Conservation (phyloP, 2,797 vertebrate genomes). For the Chloroceryle inda region DNA sequence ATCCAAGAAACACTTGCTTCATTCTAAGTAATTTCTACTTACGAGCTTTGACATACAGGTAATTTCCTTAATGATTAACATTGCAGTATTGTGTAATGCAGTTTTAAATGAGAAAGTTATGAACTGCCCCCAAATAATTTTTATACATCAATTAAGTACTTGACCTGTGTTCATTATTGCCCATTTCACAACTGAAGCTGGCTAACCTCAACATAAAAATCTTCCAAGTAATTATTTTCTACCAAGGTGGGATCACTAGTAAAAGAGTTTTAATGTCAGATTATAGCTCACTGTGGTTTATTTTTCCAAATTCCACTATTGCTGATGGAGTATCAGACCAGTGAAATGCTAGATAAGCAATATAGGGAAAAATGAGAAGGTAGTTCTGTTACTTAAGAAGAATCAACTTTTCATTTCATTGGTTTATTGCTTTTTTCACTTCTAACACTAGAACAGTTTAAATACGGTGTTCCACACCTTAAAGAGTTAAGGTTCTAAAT, state of each 20-base stretch:
- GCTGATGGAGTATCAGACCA: background rate
- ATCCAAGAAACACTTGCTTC: background rate
- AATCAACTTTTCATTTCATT: background rate
- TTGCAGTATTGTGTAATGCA: background rate
- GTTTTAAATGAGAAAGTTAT: background rate
- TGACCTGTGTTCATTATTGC: background rate
- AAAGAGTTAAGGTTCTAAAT: background rate
- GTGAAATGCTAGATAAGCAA: background rate
- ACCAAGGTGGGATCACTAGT: background rate
- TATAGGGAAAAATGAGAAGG: fast-evolving
- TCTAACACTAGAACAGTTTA: background rate
- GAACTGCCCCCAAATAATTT: too few relatives aligned
- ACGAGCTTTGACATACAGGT: background rate
- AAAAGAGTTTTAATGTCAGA: background rate
- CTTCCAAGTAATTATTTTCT: background rate
- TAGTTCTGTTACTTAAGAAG: background rate
- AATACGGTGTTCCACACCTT: background rate
- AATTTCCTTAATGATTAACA: background rate
- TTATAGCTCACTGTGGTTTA: background rate
- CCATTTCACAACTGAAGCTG: background rate
- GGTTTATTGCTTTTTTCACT: background rate
- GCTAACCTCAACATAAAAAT: background rate
- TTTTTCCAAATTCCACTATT: background rate
- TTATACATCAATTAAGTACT: background rate
- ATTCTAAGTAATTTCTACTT: background rate